Percentiles rank a stretch among this genome's conserved stretches.
Conservation (phyloP, 2,113 vertebrate species). For the Neopipo cinnamomea region DNA sequence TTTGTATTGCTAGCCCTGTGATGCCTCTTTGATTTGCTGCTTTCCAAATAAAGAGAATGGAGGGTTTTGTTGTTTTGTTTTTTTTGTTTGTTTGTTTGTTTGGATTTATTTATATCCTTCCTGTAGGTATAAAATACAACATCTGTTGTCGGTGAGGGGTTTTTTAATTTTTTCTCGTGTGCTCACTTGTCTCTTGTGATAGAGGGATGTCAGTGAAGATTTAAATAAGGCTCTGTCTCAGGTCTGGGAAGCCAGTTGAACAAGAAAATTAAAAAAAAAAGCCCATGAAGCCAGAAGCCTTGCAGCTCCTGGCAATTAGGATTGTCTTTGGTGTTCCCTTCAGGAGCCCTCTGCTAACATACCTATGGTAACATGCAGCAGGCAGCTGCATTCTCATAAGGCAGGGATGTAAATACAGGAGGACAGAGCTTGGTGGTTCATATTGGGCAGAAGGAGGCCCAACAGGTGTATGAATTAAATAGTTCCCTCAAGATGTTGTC, state of each 20-base stretch:
- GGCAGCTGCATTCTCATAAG: slow-evolving; percentile 10
- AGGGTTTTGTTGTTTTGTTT: not conserved
- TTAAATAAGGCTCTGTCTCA: not conserved
- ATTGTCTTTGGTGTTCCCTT: not conserved
- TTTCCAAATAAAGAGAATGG: not conserved
- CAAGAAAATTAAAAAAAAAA: not conserved
- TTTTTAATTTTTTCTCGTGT: not conserved
- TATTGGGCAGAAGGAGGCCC: not conserved
- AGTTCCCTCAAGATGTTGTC: not conserved
- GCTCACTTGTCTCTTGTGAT: not conserved
- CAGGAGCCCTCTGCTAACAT: not conserved
- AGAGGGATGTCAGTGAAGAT: not conserved
- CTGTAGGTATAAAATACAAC: not conserved
- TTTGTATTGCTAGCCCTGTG: not conserved
- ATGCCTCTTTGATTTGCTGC: not conserved
- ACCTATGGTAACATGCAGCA: not conserved
- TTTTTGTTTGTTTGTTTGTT: not conserved
- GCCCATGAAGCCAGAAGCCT: not conserved
- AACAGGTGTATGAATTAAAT: not conserved
- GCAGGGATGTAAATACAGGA: not conserved
- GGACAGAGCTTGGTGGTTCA: not conserved
- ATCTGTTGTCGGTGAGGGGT: not conserved
- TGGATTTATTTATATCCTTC: not conserved
- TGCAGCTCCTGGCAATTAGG: slow-evolving; percentile 24
- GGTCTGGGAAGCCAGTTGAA: not conserved